These are phyloP conservation scores for Ceratina calcarata DNA, from an alignment of 1,140 invertebrate species.

Conservation along the genomic window DNA sequence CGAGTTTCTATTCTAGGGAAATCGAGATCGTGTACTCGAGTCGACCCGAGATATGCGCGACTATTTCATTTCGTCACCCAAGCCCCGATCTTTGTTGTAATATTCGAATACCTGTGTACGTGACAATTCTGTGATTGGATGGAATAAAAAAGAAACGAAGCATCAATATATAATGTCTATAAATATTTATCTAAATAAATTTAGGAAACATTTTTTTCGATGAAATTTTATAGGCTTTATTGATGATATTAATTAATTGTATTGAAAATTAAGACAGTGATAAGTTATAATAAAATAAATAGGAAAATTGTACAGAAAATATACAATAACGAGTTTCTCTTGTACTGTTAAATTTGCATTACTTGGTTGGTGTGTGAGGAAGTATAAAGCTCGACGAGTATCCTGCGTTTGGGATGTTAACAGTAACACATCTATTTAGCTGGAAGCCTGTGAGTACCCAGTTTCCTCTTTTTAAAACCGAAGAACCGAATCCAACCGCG, in stretches of 20 bases:
- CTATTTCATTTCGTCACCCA: too few relatives aligned
- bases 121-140: neutral
- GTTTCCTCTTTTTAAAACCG: neutral
- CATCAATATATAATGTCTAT: too few relatives aligned
- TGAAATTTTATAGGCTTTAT: neutral
- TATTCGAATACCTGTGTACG: neutral
- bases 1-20: slow-evolving; percentile 26
- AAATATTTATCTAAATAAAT: too few relatives aligned
- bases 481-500: slow-evolving; percentile 20
- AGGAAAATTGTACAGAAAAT: too few relatives aligned
- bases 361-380: neutral
- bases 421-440: slow-evolving; percentile 11
- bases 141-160: too few relatives aligned
- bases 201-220: neutral
- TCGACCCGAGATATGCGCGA: too few relatives aligned
- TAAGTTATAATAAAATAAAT: too few relatives aligned
- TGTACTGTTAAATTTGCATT: neutral
- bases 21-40: slow-evolving; percentile 29
- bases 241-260: neutral
- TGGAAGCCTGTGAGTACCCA: neutral
- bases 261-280: too few relatives aligned
- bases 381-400: neutral
- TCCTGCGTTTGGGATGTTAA: neutral
- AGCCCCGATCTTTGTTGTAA: neutral
- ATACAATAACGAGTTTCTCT: too few relatives aligned